phyloP scores from a whole-genome alignment of 1,140 invertebrate species.

The Lutraria rhynchaena region DNA sequence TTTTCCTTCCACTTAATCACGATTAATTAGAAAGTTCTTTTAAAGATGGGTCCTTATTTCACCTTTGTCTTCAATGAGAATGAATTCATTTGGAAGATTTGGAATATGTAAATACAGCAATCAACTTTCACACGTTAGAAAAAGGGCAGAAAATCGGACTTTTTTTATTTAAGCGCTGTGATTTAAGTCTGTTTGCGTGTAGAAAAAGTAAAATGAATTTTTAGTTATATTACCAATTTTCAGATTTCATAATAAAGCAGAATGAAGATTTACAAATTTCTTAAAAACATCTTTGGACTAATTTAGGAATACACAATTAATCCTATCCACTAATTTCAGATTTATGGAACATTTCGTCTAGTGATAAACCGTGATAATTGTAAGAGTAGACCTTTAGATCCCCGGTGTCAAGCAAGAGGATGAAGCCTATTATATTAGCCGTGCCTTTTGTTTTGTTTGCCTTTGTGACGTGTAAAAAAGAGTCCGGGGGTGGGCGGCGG shows the following conservation, averaged over 20 bases:
- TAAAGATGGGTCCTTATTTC: not conserved
- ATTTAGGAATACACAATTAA: not conserved
- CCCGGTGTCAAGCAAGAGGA: not conserved
- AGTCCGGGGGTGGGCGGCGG: conserved; percentile 17
- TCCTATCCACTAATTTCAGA: not conserved
- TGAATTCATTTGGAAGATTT: too few species aligned
- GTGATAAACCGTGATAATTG: not conserved
- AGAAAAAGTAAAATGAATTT: too few species aligned
- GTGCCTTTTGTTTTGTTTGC: conserved; percentile 48
- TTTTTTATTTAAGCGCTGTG: too few species aligned
- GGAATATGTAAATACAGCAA: too few species aligned
- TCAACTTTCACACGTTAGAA: too few species aligned
- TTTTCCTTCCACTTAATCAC: conserved; percentile 1
- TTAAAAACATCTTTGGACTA: not conserved
- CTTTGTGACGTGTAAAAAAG: conserved; percentile 31
- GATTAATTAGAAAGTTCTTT: conserved; percentile 7
- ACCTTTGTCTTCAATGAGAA: too few species aligned
- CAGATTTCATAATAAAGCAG: not conserved
- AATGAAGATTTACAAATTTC: not conserved
- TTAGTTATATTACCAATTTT: not conserved
- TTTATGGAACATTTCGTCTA: not conserved
- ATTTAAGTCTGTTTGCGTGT: too few species aligned
- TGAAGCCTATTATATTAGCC: conserved; percentile 15
- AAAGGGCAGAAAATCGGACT: too few species aligned
- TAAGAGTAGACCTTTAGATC: not conserved